Percentiles rank a stretch among this genome's conserved stretches.
Conservation (phyloP, 1,140 invertebrate species). For the Cydia pomonella region DNA sequence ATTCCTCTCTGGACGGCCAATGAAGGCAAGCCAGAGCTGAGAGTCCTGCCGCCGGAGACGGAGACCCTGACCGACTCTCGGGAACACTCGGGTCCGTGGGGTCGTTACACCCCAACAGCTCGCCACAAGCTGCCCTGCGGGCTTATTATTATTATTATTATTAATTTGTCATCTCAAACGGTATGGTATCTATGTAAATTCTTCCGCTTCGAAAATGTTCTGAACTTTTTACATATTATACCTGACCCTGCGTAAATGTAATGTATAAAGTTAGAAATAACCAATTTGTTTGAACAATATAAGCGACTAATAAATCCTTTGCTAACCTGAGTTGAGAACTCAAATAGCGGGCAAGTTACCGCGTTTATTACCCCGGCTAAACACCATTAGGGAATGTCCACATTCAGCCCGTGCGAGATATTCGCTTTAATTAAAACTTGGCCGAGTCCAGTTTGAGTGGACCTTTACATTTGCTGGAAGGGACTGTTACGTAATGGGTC, state of each 20-base stretch:
- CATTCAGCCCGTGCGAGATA: constrained; percentile 64
- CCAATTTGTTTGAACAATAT: constrained; percentile 25
- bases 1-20: no score
- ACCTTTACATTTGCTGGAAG: constrained; percentile 20
- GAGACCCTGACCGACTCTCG: no score
- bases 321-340: constrained; percentile 21
- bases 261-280: background rate
- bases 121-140: no score
- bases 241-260: constrained; percentile 2
- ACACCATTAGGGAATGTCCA: constrained; percentile 66
- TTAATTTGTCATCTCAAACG: background rate
- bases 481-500: constrained; percentile 19
- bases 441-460: constrained; percentile 44
- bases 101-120: no score
- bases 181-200: background rate
- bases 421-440: constrained; percentile 74
- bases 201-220: background rate
- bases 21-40: no score
- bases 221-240: background rate
- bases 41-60: no score
- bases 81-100: no score
- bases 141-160: no score
- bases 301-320: constrained; percentile 17
- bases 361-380: constrained; percentile 54
- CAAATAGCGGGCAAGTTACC: constrained; percentile 29